Evolutionary conservation across 2,888 invertebrate species (phyloP).

Genomic region (Polyommatus iphigenia): DNA sequence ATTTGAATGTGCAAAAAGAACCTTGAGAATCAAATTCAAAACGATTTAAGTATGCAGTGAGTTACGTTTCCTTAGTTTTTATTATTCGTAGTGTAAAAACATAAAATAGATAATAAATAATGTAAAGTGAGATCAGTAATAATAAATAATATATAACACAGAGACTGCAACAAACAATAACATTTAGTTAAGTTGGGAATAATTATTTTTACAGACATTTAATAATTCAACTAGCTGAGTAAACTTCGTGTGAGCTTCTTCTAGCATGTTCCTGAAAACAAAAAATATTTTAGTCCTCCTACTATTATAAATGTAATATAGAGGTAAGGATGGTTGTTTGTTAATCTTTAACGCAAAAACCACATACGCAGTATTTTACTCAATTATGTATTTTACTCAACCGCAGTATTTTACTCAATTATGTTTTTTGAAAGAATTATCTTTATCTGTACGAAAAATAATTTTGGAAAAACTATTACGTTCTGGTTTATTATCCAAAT

Average conservation of each 20-base stretch:
- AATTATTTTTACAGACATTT: slow-evolving; percentile 54
- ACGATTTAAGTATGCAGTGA: no score
- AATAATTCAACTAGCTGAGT: slow-evolving; percentile 59
- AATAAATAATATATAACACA: slow-evolving; percentile 1
- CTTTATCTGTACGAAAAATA: no score
- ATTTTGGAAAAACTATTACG: neutral
- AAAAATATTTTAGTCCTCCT: slow-evolving; percentile 7
- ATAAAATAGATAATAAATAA: neutral
- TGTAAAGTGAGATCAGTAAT: neutral
- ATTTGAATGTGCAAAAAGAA: no score
- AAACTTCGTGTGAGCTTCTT: slow-evolving; percentile 66
- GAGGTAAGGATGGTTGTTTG: neutral
- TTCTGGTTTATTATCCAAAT: neutral
- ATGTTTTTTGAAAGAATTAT: no score
- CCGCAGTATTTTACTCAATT: no score
- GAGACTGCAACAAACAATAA: slow-evolving; percentile 38
- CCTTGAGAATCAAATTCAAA: no score
- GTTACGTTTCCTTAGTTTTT: no score
- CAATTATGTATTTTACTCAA: no score
- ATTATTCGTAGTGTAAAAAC: no score
- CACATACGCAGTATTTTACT: no score
- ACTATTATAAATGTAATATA: neutral
- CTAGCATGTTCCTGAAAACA: slow-evolving; percentile 66
- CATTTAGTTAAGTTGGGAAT: slow-evolving; percentile 38
- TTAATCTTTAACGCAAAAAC: neutral